A percentile compares a stretch with the other conserved stretches of the same genome.
phyloP scores from a whole-genome alignment of 2,888 invertebrate genomes.

The Chouioia cunea region DNA sequence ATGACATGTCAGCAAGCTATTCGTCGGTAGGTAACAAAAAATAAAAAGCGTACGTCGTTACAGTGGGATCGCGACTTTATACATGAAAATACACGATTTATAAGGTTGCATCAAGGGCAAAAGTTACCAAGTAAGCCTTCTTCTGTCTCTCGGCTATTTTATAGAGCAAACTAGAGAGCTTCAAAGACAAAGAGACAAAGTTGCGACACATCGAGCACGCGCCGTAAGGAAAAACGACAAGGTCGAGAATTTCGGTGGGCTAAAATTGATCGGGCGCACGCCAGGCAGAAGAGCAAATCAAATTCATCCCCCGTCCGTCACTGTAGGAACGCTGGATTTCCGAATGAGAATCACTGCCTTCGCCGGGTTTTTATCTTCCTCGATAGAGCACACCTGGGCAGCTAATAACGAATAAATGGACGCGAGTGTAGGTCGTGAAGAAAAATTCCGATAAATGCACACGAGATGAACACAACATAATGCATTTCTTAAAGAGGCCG shows the following conservation, averaged over 20 bases:
- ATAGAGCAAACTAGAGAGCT: neutral
- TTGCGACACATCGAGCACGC: no score
- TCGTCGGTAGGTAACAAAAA: neutral
- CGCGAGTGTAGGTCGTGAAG: neutral
- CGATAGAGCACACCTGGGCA: neutral
- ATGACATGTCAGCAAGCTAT: neutral
- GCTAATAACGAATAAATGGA: constrained; percentile 15
- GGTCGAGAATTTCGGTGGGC: neutral
- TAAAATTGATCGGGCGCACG: no score
- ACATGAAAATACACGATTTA: constrained; percentile 23
- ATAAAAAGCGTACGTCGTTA: constrained; percentile 13
- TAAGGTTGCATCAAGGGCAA: constrained; percentile 42
- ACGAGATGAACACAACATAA: neutral
- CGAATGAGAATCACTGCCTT: neutral
- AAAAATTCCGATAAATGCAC: no score
- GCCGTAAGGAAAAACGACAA: neutral
- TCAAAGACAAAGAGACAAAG: no score
- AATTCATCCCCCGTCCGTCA: neutral
- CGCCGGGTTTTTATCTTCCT: constrained; percentile 6
- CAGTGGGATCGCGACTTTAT: constrained; percentile 11
- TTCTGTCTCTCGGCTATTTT: neutral
- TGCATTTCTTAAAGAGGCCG: neutral
- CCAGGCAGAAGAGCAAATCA: neutral
- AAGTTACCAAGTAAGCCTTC: no score
- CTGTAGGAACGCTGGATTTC: no score